Base-by-base conservation (phyloP, 1,140 invertebrate genomes). In the Paralvinella palmiformis region DNA sequence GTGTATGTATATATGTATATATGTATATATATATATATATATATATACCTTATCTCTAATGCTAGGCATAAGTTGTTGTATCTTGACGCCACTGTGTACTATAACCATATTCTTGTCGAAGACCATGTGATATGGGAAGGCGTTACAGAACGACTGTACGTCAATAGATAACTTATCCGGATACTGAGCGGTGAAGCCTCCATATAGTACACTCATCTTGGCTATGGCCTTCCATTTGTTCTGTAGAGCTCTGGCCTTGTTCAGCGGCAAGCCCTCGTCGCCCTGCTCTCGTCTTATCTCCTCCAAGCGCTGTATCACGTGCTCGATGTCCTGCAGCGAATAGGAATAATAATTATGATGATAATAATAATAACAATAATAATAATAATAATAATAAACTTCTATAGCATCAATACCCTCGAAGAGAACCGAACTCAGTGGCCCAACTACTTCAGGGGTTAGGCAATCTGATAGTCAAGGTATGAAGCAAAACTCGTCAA, bases 241-340 rank as follows among this genome's bases (percentile, higher is more conserved):
- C 5, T 20, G 27, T 13, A 17, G 36, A 1, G 44, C 44, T 15
- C 67, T 68, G 17, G 58, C 61, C 52, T 62, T 65, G 13, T 45
- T 66, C 13, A 72, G 41, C 13, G 70, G 68, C 10, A 72, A 36
- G 20, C 67, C 69, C 10, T 70, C 65, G 60, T 71, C 71, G 31
- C 71, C 71, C 13, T 69, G 58, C 36, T 69, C 62, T 15, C 37
- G 29, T 32, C 53, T 45, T 6, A 73, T 72, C 59, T 73, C 65
- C 33, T 72, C 69, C 13, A 73, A 52, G 35, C 69, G 68, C 41
- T 59, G 31, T 56, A 55, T 66, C 3, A 72, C 71, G 13, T 65
- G 65, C 24, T 72, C 71, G 0, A 73, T 68, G 59, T 72, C 72
- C 71, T 72, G 31, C n/a, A n/a, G n/a, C n/a, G n/a, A n/a, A n/a